A percentile compares a stretch with the other conserved stretches of the same genome.
Conservation (phyloP, 1,140 invertebrate species). For the Heterodera schachtii region DNA sequence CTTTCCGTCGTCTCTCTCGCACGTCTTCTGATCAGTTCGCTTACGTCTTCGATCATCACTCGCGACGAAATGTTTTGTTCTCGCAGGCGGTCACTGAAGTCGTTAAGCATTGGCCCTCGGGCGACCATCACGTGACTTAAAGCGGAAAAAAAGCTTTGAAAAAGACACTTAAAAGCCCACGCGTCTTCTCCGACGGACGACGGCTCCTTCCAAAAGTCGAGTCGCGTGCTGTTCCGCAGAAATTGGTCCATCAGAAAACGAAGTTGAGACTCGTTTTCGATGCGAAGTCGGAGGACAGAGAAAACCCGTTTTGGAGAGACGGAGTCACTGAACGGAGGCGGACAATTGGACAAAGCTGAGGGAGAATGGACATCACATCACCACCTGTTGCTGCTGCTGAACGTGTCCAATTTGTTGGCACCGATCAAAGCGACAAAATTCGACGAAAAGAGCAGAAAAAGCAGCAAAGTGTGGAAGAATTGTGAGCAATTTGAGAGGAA, state of each 20-base stretch:
- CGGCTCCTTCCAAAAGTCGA: conserved; percentile 57
- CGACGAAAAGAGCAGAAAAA: background rate
- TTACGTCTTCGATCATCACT: conserved; percentile 63
- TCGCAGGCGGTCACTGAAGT: conserved; percentile 40
- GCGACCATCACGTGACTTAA: conserved; percentile 47
- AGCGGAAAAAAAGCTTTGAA: background rate
- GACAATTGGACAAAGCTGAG: background rate
- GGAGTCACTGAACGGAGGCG: background rate
- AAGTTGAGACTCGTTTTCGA: conserved; percentile 40
- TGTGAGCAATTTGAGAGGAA: background rate
- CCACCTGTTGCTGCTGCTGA: too few species aligned
- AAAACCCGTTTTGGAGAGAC: conserved; percentile 12
- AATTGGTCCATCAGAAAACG: conserved; percentile 42
- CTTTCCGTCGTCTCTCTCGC: conserved; percentile 35
- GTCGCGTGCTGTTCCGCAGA: conserved; percentile 35
- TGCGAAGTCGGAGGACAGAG: conserved; percentile 45
- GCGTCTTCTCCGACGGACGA: conserved; percentile 48
- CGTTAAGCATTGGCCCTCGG: conserved; percentile 24
- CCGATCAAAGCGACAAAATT: background rate
- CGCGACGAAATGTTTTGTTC: conserved; percentile 46
- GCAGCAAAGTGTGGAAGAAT: background rate
- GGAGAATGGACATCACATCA: too few species aligned
- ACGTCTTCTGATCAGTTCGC: conserved; percentile 52
- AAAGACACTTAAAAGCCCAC: background rate
- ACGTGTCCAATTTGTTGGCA: background rate